Percentiles rank a stretch among this genome's conserved stretches.
phyloP scores from a whole-genome alignment of 1,140 invertebrate genomes.

The Carposina sasakii region DNA sequence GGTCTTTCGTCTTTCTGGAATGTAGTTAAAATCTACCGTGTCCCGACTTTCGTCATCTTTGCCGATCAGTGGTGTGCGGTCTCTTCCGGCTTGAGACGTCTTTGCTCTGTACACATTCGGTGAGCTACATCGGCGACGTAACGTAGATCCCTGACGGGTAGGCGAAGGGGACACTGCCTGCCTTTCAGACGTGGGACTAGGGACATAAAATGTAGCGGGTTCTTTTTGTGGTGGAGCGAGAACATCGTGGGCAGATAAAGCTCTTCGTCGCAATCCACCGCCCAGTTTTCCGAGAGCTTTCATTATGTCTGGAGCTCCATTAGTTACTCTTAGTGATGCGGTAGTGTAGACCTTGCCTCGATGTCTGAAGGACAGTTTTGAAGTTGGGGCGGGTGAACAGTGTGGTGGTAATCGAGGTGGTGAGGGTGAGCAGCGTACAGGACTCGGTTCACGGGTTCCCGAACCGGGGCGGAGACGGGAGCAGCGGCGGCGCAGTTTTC shows the following conservation, averaged over 20 bases:
- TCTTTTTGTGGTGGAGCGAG: slow-evolving; percentile 68
- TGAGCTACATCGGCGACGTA: slow-evolving; percentile 61
- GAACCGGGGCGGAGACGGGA: slow-evolving; percentile 75
- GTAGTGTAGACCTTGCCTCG: slow-evolving; percentile 74
- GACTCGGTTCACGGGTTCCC: slow-evolving; percentile 63
- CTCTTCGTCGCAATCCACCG: slow-evolving; percentile 76
- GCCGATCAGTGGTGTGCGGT: slow-evolving; percentile 42
- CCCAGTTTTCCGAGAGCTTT: slow-evolving; percentile 79
- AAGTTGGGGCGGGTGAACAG: slow-evolving; percentile 55
- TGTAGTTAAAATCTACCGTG: slow-evolving; percentile 52
- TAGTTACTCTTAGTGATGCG: slow-evolving; percentile 76
- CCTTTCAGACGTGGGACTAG: slow-evolving; percentile 71
- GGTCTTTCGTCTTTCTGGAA: slow-evolving; percentile 44
- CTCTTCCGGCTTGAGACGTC: slow-evolving; percentile 31
- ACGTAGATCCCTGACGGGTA: slow-evolving; percentile 43
- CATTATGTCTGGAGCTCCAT: slow-evolving; percentile 75
- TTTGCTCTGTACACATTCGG: slow-evolving; percentile 65
- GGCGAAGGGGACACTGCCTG: slow-evolving; percentile 49
- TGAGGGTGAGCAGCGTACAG: slow-evolving; percentile 68
- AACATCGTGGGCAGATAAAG: slow-evolving; percentile 78
- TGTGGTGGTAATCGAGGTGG: slow-evolving; percentile 61
- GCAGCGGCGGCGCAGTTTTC: slow-evolving; percentile 78
- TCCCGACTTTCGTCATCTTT: slow-evolving; percentile 59
- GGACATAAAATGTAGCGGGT: slow-evolving; percentile 79
- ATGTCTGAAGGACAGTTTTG: slow-evolving; percentile 66